Base-by-base conservation (phyloP, 2,797 vertebrate genomes). In the Oreochromis mossambicus region DNA sequence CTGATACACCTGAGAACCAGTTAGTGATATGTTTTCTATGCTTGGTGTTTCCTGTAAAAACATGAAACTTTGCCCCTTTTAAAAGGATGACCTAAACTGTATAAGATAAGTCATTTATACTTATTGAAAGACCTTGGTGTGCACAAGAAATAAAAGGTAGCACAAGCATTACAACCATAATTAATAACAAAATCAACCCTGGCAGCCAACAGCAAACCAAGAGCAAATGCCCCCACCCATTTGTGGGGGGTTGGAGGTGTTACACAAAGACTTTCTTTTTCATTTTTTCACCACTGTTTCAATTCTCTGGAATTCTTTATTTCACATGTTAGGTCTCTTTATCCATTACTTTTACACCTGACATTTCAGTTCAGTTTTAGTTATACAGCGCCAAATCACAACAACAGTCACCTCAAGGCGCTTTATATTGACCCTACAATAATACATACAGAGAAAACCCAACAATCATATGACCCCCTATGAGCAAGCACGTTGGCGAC, bases 301-400 rank as follows among this genome's bases (percentile, higher is more conserved):
- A 68, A 4, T 63, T 34, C 10, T 38, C 19, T 38, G 34, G 19
- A 63, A 61, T 0, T 63, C 10, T 68, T 9, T 15, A 0, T 68
- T 68, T 43, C 6, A 58, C 55, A 58, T 58, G 55, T 58, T 58
- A 17, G 26, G 26, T 32, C 55, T 58, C 15, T 58, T 2, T 58
- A 7, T 26, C 21, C 52, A 8, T 55, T 6, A 34, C 32, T 21
- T 41, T 24, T 2, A 68, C 36, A 15, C 7, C n/a, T 14, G 36
- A 41, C 36, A 21, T 3, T 55, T 55, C 1, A 48, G 10, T 52
- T 21, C 26, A 17, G 55, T 56, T 56, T 58, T 58, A 0, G 0
- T 58, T 17, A 58, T n/a, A 10, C 2, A 15, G 24, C 7, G 54
- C 54, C 54, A 0, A 56, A 56, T 56, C 13, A 9, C 24, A 56